These are phyloP conservation scores for Tetraodon nigroviridis DNA, from an alignment of 2,113 vertebrate species.

Conservation along the genomic window DNA sequence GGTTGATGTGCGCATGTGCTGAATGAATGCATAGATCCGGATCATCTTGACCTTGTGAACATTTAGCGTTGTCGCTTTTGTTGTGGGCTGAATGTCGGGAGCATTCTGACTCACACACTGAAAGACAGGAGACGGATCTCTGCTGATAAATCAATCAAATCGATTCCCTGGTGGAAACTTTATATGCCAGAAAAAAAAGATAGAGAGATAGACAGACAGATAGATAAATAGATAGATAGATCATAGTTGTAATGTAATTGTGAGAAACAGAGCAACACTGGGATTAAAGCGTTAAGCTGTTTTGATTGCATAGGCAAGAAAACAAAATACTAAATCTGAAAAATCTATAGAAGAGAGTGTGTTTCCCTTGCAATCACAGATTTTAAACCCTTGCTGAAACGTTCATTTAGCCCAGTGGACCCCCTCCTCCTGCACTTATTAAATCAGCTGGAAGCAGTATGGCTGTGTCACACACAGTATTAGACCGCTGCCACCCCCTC, in stretches of 20 bases:
- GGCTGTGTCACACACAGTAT: constrained; percentile 63
- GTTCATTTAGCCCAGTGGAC: constrained; percentile 65
- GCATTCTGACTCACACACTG: too few relatives aligned
- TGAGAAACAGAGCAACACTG: neutral
- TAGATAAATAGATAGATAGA: too few relatives aligned
- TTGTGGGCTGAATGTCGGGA: too few relatives aligned
- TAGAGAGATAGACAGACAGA: too few relatives aligned
- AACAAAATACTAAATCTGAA: constrained; percentile 7
- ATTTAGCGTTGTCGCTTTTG: constrained; percentile 10
- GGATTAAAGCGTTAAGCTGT: neutral
- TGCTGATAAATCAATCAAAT: too few relatives aligned
- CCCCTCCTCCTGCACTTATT: constrained; percentile 66
- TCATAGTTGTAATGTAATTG: too few relatives aligned
- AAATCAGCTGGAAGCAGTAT: constrained; percentile 66
- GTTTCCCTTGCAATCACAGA: constrained; percentile 55
- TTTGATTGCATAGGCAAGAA: constrained; percentile 31
- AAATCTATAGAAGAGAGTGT: constrained; percentile 44
- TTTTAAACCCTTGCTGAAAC: constrained; percentile 62
- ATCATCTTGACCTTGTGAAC: too few relatives aligned
- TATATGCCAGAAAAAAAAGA: too few relatives aligned
- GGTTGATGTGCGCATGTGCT: neutral
- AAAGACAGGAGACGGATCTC: too few relatives aligned
- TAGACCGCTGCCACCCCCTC: constrained; percentile 56
- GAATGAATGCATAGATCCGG: too few relatives aligned
- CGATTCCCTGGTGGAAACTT: too few relatives aligned